Conservation (phyloP, 64 coral and sea anemone species). For the Porites lutea region DNA sequence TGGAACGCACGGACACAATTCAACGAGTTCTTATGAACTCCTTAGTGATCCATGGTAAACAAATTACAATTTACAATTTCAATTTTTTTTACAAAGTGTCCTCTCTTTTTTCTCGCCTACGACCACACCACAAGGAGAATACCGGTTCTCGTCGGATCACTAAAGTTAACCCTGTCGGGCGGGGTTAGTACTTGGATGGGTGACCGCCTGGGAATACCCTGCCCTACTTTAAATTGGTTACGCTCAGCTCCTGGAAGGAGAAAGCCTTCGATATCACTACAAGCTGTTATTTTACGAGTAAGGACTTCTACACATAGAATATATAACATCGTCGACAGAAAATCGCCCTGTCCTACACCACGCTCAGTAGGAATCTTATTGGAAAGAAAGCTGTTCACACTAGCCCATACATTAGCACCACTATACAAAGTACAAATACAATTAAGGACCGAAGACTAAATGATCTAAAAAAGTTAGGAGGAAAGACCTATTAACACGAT, state of each 20-base stretch:
- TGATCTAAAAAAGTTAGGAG: neutral
- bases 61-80: too few species aligned
- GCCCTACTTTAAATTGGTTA: neutral
- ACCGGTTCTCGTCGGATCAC: too few species aligned
- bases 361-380: neutral
- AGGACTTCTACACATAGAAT: neutral
- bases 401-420: neutral
- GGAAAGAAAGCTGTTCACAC: neutral
- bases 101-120: too few species aligned
- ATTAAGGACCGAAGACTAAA: neutral
- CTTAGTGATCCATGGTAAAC: too few species aligned
- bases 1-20: too few species aligned
- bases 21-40: too few species aligned
- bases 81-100: too few species aligned
- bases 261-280: neutral
- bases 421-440: slow-evolving; percentile 4
- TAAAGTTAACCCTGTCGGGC: too few species aligned
- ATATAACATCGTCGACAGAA: neutral
- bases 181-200: too few species aligned
- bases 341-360: neutral
- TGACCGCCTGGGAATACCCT: too few species aligned
- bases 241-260: neutral
- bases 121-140: too few species aligned
- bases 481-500: neutral
- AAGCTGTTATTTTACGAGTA: neutral